A percentile compares a stretch with the other conserved stretches of the same genome.
These are phyloP conservation scores for Apodemus sylvaticus DNA, from an alignment of 2,113 vertebrate species.

Conservation along the genomic window DNA sequence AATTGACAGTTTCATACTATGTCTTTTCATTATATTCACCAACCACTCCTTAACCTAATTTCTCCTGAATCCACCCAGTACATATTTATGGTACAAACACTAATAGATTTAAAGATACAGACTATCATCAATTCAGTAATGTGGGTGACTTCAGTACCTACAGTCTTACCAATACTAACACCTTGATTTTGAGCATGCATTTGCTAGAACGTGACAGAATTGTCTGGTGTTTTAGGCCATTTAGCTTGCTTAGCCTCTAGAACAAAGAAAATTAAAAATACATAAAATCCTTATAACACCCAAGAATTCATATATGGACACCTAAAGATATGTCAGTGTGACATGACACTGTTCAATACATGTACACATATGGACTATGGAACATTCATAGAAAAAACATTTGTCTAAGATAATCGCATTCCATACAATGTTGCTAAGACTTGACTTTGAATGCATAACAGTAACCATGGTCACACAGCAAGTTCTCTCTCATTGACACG, in stretches of 20 bases:
- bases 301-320: background rate
- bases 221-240: background rate
- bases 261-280: background rate
- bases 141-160: background rate
- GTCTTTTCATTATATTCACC: background rate
- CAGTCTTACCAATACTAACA: background rate
- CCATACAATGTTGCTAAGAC: background rate
- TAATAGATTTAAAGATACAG: background rate
- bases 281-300: background rate
- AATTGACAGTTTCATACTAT: background rate
- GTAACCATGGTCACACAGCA: background rate
- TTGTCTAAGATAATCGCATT: background rate
- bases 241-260: background rate
- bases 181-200: background rate
- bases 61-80: background rate
- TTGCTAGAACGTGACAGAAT: background rate
- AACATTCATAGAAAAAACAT: background rate
- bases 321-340: background rate
- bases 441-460: background rate
- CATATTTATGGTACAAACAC: background rate
- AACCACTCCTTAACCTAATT: background rate
- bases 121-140: background rate
- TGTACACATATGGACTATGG: background rate
- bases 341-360: background rate
- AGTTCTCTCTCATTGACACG: background rate